These are phyloP conservation scores for Carassius auratus DNA, from an alignment of 2,113 vertebrate species.

Conservation along the genomic window DNA sequence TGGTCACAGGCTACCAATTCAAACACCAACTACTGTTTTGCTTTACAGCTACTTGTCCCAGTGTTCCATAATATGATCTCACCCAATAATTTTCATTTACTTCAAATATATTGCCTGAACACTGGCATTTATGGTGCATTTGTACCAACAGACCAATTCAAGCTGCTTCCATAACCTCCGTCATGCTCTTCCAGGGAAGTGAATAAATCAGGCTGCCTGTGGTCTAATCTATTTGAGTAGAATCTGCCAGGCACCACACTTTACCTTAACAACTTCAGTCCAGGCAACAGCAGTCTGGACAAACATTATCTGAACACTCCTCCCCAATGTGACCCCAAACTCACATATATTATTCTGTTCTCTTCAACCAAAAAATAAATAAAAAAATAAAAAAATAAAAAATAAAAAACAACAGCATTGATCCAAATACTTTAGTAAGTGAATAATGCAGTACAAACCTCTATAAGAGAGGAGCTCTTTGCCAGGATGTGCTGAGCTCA, in stretches of 20 bases:
- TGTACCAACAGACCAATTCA: neutral
- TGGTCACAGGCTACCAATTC: neutral
- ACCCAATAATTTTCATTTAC: neutral
- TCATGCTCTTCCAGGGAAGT: neutral
- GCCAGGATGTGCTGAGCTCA: neutral
- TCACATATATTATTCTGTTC: constrained; percentile 60
- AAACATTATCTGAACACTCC: constrained; percentile 74
- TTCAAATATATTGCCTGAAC: neutral
- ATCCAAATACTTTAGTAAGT: neutral
- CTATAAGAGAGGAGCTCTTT: neutral
- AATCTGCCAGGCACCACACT: constrained; percentile 24
- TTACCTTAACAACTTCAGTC: constrained; percentile 39
- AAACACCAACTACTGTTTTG: neutral
- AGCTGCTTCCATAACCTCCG: neutral
- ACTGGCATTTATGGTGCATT: neutral
- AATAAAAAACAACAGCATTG: neutral
- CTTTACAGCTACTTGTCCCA: neutral
- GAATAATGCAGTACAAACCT: neutral
- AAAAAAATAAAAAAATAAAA: too few relatives aligned
- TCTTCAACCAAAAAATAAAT: neutral
- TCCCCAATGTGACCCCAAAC: constrained; percentile 58
- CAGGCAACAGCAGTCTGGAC: constrained; percentile 66
- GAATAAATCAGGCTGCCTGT: constrained; percentile 23
- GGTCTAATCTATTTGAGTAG: neutral
- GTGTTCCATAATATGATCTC: neutral